phyloP scores from a whole-genome alignment of 2,797 vertebrate species.

The Halcyon leucocephala region DNA sequence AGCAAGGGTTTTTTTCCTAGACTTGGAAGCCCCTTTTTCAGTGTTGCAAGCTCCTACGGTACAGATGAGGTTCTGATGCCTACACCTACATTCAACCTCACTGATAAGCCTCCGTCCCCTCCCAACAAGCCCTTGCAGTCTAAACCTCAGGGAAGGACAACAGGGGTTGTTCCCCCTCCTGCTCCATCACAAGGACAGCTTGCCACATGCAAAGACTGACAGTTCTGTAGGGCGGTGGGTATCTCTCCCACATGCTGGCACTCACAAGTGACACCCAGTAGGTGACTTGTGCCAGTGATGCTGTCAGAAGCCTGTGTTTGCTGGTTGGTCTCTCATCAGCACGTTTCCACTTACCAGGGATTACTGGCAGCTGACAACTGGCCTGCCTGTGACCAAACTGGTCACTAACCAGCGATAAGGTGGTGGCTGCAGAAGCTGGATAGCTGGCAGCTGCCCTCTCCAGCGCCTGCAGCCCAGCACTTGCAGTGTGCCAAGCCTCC shows the following conservation, averaged over 20 bases:
- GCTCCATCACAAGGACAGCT: neutral
- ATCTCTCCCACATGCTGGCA: neutral
- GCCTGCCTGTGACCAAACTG: neutral
- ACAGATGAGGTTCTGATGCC: neutral
- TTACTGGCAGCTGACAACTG: neutral
- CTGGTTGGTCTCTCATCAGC: neutral
- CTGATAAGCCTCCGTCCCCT: neutral
- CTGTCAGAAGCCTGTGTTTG: neutral
- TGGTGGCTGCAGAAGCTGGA: neutral
- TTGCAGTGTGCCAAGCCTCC: neutral
- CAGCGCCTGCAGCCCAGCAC: neutral
- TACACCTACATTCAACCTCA: neutral
- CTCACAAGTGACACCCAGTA: neutral
- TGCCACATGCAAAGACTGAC: neutral
- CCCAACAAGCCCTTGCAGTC: neutral
- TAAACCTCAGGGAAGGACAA: neutral
- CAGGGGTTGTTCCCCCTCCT: neutral
- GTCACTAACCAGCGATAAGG: neutral
- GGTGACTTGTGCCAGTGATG: neutral
- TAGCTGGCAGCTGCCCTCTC: neutral
- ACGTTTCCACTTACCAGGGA: neutral
- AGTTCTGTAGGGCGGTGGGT: neutral
- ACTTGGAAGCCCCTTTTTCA: neutral
- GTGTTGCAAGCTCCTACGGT: neutral
- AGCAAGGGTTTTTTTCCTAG: fast-evolving